Evolutionary conservation across 2,888 invertebrate genomes (phyloP), one percentile per base, ranked within the genome.

Genomic region (Drosophila suboccidentalis): DNA sequence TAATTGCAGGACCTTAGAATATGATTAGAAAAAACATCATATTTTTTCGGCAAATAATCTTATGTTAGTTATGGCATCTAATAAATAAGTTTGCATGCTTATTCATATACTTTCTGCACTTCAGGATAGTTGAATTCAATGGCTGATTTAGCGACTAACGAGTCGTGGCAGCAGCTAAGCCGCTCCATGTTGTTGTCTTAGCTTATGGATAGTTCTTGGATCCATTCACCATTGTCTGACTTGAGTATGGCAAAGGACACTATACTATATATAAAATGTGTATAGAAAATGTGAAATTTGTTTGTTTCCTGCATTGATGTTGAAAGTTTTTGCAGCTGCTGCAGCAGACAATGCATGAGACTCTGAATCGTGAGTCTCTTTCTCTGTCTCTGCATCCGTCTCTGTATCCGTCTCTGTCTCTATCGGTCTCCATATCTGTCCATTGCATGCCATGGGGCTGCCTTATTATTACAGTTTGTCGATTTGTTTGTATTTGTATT

Each of bases 311-410:
- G 71, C 80, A 83, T 83, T 73, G 83, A 80, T 83, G 87, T 76
- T 83, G 87, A 86, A 83, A 86, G 83, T 83, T 86, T 75, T 80
- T 78, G 78, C 83, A 83, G 83, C 83, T 83, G 83, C 78, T 80
- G 82, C 81, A 72, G 68, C 82, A 81, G 72, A 84, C 85, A 84
- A 81, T 81, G 72, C 75, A 70, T 29, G 32, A 36, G 34, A 19
- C 34, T 36, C 29, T 19, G 50, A 26, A 26, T 26, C 26, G 13
- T n/a, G 26, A 36, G 50, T 19, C 44, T 43, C 44, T 22, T 11
- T 9, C 10, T 43, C 19, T 26, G 32, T 22, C 22, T n/a, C n/a
- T n/a, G n/a, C n/a, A n/a, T n/a, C n/a, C n/a, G n/a, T n/a, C n/a
- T n/a, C n/a, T 22, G 22, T 22, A 3, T 22, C 22, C 6, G 6